Evolutionary conservation across 2,797 vertebrate species (phyloP).

Genomic region (Scyliorhinus canicula): DNA sequence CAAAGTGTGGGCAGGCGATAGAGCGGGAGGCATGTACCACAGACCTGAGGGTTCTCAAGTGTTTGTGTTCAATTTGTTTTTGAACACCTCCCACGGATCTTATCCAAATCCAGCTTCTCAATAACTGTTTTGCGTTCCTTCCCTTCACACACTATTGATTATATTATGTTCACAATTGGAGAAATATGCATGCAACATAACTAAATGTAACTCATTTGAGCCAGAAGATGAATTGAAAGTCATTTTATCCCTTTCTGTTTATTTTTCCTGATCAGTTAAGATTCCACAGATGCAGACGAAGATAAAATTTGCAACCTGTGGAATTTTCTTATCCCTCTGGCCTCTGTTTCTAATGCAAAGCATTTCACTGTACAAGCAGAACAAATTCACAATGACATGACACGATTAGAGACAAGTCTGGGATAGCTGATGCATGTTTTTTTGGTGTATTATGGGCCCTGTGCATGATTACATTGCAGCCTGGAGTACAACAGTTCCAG

Average conservation of each 20-base stretch:
- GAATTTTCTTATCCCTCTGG: neutral
- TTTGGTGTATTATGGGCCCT: neutral
- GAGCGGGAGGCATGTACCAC: too few species aligned
- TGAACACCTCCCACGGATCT: too few species aligned
- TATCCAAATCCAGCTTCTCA: too few species aligned
- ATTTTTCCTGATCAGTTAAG: neutral
- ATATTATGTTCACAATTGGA: neutral
- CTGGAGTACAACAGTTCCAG: neutral
- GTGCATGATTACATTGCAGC: neutral
- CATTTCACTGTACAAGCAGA: neutral
- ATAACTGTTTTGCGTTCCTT: neutral
- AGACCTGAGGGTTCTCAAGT: too few species aligned
- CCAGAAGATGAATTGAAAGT: neutral
- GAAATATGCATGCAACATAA: neutral
- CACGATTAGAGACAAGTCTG: neutral
- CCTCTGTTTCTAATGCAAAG: neutral
- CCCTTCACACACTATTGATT: neutral
- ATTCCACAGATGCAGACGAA: neutral
- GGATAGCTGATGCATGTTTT: neutral
- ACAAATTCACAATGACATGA: neutral
- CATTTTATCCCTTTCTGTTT: neutral
- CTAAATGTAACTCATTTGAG: neutral
- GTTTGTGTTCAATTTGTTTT: too few species aligned
- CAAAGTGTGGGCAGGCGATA: too few species aligned
- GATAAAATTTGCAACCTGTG: neutral